Conservation (phyloP, 2,888 invertebrate genomes). For the Ischnura elegans region DNA sequence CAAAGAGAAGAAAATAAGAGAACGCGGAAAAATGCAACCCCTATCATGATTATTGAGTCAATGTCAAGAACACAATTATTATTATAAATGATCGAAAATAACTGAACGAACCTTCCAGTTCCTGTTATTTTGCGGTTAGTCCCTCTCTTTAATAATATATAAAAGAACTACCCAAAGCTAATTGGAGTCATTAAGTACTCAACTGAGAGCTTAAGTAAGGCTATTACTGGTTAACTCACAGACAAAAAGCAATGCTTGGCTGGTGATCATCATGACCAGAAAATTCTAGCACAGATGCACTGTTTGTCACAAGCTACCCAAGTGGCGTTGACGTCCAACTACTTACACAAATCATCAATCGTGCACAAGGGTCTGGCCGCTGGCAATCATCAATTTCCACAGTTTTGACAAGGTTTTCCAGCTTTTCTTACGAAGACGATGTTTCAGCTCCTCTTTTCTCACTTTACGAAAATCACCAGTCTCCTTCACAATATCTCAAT, state of each 20-base stretch:
- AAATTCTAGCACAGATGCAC: not conserved
- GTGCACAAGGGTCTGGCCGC: not conserved
- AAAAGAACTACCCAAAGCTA: not conserved
- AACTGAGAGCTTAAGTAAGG: not conserved
- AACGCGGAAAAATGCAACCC: too few relatives aligned
- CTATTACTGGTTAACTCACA: not conserved
- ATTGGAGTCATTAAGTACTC: not conserved
- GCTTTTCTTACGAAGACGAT: not conserved
- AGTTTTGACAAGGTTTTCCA: not conserved
- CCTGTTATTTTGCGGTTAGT: too few relatives aligned
- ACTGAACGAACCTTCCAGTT: too few relatives aligned
- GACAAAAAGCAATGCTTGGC: not conserved
- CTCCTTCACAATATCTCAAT: not conserved
- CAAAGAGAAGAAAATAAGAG: too few relatives aligned
- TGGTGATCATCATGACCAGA: not conserved
- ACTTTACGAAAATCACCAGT: not conserved
- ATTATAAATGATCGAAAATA: too few relatives aligned
- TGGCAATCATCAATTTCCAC: not conserved
- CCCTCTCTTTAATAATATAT: too few relatives aligned
- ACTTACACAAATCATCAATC: not conserved
- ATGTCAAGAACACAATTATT: too few relatives aligned
- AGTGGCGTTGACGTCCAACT: not conserved
- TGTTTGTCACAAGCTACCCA: not conserved
- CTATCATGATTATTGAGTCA: too few relatives aligned
- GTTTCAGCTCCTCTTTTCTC: not conserved